Percentiles rank a stretch among this genome's conserved stretches.
These are phyloP conservation scores for Centruroides vittatus DNA, from an alignment of 1,140 invertebrate genomes.

Conservation along the genomic window DNA sequence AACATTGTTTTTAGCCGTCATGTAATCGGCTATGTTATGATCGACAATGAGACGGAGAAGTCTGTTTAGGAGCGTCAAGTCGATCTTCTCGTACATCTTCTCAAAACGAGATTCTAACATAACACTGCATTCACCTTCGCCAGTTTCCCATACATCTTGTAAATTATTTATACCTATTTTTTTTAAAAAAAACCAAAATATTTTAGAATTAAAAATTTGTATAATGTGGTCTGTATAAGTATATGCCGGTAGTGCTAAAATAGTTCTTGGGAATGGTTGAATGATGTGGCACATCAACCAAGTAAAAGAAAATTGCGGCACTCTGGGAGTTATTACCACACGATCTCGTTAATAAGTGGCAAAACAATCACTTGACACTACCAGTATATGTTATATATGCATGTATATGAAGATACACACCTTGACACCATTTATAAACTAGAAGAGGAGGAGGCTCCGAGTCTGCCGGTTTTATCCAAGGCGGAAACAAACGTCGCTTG, in stretches of 20 bases:
- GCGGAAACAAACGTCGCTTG: constrained; percentile 88
- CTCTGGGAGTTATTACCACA: too few species aligned
- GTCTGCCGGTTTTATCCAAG: constrained; percentile 98
- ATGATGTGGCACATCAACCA: too few species aligned
- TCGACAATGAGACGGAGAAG: constrained; percentile 92
- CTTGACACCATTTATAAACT: constrained; percentile 99
- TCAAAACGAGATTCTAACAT: constrained; percentile 95
- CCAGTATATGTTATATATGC: too few species aligned
- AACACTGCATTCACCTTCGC: constrained; percentile 96
- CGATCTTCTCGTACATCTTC: constrained; percentile 99
- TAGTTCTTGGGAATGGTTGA: too few species aligned
- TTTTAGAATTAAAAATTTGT: constrained; percentile 19
- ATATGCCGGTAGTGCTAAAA: too few species aligned
- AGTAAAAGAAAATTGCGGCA: too few species aligned
- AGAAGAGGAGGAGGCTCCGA: constrained; percentile 94
- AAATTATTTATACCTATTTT: constrained; percentile 66
- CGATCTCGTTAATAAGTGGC: too few species aligned
- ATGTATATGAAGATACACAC: constrained; percentile 29
- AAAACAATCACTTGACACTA: too few species aligned
- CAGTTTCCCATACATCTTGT: constrained; percentile 97
- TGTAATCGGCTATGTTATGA: constrained; percentile 99
- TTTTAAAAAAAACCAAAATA: too few species aligned
- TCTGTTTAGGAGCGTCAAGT: constrained; percentile 92
- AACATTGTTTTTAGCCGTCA: constrained; percentile 99
- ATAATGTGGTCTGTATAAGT: too few species aligned